Evolutionary conservation across 2,797 vertebrate genomes (phyloP), one percentile per base, ranked within the genome.

Genomic region (Poeciliopsis paucimaculata): DNA sequence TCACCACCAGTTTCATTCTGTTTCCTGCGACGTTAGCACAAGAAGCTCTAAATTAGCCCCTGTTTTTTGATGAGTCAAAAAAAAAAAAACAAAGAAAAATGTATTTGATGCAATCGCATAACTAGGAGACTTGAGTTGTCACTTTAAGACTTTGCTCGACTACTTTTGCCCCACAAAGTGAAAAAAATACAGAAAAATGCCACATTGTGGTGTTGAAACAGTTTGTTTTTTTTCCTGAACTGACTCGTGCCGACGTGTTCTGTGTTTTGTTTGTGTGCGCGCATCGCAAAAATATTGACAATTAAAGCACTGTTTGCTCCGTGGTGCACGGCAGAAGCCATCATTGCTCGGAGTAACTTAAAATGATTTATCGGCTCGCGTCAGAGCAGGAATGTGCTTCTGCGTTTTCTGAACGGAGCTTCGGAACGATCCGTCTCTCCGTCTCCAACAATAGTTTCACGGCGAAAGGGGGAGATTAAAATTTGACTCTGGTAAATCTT

Each of bases 381-480:
- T 12, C 45, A 66, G 18, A 49, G 11, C 70, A 60, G 68, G 26
- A 62, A 68, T 11, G 34, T 36, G 15, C 51, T n/a, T 73, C 26
- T 57, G 66, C 73, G 16, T 75, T 20, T 20, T 53, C 43, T 39
- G 49, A 73, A 66, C 55, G 26, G 2, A 43, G 73, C 23, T 74
- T 34, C 16, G 41, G 57, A 45, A 39, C 16, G n/a, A 64, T 62
- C 10, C 15, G 34, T 72, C 9, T n/a, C 73, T 72, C 75, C 46
- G 26, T 41, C 13, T 39, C 57, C 28, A 55, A 23, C 0, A 5
- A 73, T 49, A 45, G 36, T 28, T 75, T 60, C 51, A 41, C 81
- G 36, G 34, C 49, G 39, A 55, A 31, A 51, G 45, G 53, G 70
- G 23, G 39, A 75, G 31, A 82, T 82, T 80, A 66, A 72, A 68